Percentiles rank a stretch among this genome's conserved stretches.
Evolutionary conservation across 2,113 vertebrate genomes (phyloP).

Genomic region (Platysternon megacephalum): DNA sequence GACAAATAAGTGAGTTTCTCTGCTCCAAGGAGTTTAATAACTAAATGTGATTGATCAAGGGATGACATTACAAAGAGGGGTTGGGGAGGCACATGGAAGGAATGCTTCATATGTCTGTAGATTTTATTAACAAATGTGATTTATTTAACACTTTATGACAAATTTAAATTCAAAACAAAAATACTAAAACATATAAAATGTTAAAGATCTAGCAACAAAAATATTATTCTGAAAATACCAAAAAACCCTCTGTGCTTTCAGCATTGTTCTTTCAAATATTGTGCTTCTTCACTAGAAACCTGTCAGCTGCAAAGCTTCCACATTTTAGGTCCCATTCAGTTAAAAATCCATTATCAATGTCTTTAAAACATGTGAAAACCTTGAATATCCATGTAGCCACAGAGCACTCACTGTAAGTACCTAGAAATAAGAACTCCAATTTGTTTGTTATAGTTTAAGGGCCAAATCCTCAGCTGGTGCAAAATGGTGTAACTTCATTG

Average conservation of each 20-base stretch:
- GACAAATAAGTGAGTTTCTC: background rate
- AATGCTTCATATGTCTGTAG: background rate
- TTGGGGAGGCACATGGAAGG: background rate
- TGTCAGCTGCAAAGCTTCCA: slow-evolving; percentile 8
- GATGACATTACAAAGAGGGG: background rate
- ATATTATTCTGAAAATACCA: slow-evolving; percentile 2
- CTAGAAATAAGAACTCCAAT: background rate
- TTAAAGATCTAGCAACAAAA: background rate
- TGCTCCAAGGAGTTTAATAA: background rate
- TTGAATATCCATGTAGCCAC: background rate
- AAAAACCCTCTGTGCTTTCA: background rate
- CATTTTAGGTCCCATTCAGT: background rate
- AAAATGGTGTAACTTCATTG: background rate
- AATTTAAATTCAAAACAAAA: slow-evolving; percentile 13
- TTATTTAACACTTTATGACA: slow-evolving; percentile 31
- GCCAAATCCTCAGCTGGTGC: slow-evolving; percentile 1
- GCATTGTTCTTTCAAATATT: slow-evolving; percentile 7
- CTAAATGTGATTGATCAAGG: background rate
- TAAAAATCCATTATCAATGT: slow-evolving; percentile 40
- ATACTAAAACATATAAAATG: slow-evolving; percentile 38
- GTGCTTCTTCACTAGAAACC: background rate
- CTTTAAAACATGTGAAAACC: slow-evolving; percentile 54
- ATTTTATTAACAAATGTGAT: slow-evolving; percentile 50
- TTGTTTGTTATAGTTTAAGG: slow-evolving; percentile 6
- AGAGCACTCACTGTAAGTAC: slow-evolving; percentile 14